Percentiles rank a stretch among this genome's conserved stretches.
phyloP scores from a whole-genome alignment of 2,797 vertebrate genomes.

The Cryptoprocta ferox region DNA sequence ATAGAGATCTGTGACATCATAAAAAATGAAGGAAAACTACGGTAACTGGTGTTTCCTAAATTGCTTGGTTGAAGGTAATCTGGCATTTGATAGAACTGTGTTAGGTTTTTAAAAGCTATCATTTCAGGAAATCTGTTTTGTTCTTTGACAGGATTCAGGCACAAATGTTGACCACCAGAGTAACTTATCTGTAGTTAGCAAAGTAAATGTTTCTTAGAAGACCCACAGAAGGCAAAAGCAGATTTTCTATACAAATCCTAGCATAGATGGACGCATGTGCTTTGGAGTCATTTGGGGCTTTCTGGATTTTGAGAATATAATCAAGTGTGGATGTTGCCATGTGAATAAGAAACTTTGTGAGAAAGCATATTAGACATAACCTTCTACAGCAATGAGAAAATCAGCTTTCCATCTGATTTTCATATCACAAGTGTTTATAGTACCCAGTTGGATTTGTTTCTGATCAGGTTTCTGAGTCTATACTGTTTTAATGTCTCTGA shows the following conservation, averaged over 20 bases:
- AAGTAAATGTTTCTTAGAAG: background rate
- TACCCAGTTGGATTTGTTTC: background rate
- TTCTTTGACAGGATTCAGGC: background rate
- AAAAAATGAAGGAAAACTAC: background rate
- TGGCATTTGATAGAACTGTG: background rate
- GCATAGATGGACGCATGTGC: fast-evolving
- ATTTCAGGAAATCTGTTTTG: background rate
- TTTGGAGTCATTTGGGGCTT: background rate
- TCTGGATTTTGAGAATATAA: background rate
- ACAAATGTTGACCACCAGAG: background rate
- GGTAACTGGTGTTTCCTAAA: background rate
- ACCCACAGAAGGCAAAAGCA: background rate
- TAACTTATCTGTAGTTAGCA: background rate
- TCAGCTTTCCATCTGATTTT: background rate
- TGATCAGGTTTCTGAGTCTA: background rate
- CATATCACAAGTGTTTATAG: background rate
- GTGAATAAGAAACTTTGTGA: background rate
- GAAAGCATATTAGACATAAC: background rate
- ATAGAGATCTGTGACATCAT: background rate
- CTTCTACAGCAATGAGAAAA: background rate
- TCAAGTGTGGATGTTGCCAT: background rate
- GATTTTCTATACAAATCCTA: background rate
- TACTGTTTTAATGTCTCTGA: background rate
- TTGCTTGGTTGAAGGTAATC: background rate
- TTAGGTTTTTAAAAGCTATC: background rate